A percentile compares a stretch with the other conserved stretches of the same genome.
Evolutionary conservation across 2,888 invertebrate genomes (phyloP).

Genomic region (Epinotia ramella): DNA sequence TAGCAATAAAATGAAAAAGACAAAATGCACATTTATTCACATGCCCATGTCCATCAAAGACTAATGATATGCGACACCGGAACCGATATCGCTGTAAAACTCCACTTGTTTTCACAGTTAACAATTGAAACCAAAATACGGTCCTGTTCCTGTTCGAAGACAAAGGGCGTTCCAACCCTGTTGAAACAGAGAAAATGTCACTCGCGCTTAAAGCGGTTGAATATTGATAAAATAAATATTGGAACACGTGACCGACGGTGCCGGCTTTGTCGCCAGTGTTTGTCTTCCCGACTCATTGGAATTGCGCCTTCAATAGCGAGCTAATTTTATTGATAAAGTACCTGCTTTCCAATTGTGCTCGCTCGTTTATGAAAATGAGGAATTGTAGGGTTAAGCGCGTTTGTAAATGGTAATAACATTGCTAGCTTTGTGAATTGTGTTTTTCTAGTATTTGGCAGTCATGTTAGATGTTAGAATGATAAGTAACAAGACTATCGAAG

Average conservation of each 20-base stretch:
- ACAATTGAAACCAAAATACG: constrained; percentile 41
- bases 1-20: background rate
- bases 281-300: constrained; percentile 47
- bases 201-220: constrained; percentile 66
- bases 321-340: constrained; percentile 46
- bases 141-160: constrained; percentile 32
- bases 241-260: constrained; percentile 68
- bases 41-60: background rate
- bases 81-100: constrained; percentile 17
- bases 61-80: constrained; percentile 1
- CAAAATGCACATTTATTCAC: background rate
- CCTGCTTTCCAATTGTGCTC: constrained; percentile 42
- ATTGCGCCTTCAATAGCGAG: constrained; percentile 45
- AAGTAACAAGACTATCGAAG: no score
- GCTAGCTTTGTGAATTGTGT: constrained; percentile 12
- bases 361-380: constrained; percentile 43
- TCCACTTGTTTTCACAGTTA: constrained; percentile 26
- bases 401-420: constrained; percentile 17
- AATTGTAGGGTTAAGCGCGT: constrained; percentile 20
- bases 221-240: constrained; percentile 82
- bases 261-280: constrained; percentile 54
- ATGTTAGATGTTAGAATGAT: no score
- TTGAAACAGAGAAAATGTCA: constrained; percentile 55
- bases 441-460: constrained; percentile 4
- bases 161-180: constrained; percentile 48